These are phyloP conservation scores for Oxytorus armatus DNA, from an alignment of 2,888 invertebrate genomes.

Conservation along the genomic window DNA sequence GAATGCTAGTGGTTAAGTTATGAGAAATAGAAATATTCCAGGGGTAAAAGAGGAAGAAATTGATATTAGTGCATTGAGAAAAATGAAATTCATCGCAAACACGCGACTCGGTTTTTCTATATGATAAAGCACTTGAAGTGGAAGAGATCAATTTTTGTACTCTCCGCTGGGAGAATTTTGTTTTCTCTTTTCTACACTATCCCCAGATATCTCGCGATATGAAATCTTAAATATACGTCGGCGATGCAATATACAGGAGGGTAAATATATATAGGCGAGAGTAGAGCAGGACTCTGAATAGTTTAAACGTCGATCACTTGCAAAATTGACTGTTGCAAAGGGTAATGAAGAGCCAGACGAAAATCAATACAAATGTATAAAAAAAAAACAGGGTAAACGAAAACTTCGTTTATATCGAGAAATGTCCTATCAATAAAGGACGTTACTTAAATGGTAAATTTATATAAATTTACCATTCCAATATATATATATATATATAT, in stretches of 20 bases:
- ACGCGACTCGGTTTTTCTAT: conserved; percentile 38
- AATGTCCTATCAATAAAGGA: conserved; percentile 23
- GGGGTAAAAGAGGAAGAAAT: conserved; percentile 29
- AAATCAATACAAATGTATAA: background rate
- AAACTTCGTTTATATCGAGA: conserved; percentile 26
- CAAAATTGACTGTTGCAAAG: background rate
- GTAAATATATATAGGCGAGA: background rate
- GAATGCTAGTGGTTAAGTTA: background rate
- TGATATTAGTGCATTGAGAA: conserved; percentile 24
- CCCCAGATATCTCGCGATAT: conserved; percentile 1
- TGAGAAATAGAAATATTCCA: conserved; percentile 30
- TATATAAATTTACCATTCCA: conserved; percentile 5
- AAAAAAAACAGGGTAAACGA: background rate
- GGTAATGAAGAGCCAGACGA: conserved; percentile 1
- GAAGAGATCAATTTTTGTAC: conserved; percentile 28
- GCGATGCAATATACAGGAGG: background rate
- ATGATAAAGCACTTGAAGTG: conserved; percentile 19
- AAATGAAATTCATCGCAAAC: conserved; percentile 47
- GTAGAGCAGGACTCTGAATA: background rate
- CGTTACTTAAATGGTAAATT: conserved; percentile 11
- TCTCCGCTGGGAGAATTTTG: background rate
- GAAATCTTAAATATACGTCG: background rate
- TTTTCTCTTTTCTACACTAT: conserved; percentile 5
- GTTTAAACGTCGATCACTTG: background rate
- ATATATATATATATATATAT: conserved; percentile 8